Percentiles rank a stretch among this genome's conserved stretches.
phyloP scores from a whole-genome alignment of 1,140 invertebrate species.

The Aporrectodea caliginosa region DNA sequence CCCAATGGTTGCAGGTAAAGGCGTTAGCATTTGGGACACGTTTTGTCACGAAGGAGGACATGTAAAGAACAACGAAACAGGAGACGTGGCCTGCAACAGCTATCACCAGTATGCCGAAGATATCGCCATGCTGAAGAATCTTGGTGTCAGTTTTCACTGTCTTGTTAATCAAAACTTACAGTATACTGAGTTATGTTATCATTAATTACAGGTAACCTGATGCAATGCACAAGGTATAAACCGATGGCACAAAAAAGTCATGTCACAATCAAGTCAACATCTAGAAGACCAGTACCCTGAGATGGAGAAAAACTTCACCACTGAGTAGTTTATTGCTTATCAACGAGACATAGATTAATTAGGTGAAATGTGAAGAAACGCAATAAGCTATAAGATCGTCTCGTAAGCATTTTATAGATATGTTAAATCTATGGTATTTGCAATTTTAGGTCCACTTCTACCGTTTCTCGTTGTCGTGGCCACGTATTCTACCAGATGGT shows the following conservation, averaged over 20 bases:
- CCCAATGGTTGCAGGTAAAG: conserved; percentile 42
- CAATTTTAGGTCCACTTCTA: conserved; percentile 46
- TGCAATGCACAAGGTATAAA: too few relatives aligned
- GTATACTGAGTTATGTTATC: not conserved
- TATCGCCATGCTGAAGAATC: conserved; percentile 58
- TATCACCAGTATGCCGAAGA: conserved; percentile 66
- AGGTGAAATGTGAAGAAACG: too few relatives aligned
- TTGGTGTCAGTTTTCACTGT: conserved; percentile 40
- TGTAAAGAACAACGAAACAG: conserved; percentile 58
- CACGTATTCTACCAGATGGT: conserved; percentile 46
- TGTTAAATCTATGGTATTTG: too few relatives aligned
- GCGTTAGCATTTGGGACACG: conserved; percentile 60
- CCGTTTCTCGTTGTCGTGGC: conserved; percentile 51
- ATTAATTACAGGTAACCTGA: too few relatives aligned
- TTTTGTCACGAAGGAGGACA: conserved; percentile 58
- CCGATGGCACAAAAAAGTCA: too few relatives aligned
- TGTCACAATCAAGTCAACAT: too few relatives aligned
- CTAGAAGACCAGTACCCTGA: too few relatives aligned
- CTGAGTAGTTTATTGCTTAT: too few relatives aligned
- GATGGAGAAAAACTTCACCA: too few relatives aligned
- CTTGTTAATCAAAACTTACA: not conserved
- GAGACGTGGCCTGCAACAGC: conserved; percentile 66
- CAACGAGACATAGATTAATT: too few relatives aligned
- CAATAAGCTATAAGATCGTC: too few relatives aligned
- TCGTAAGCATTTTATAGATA: too few relatives aligned